Base-by-base conservation (phyloP, 2,797 vertebrate species). In the Chelmon rostratus region DNA sequence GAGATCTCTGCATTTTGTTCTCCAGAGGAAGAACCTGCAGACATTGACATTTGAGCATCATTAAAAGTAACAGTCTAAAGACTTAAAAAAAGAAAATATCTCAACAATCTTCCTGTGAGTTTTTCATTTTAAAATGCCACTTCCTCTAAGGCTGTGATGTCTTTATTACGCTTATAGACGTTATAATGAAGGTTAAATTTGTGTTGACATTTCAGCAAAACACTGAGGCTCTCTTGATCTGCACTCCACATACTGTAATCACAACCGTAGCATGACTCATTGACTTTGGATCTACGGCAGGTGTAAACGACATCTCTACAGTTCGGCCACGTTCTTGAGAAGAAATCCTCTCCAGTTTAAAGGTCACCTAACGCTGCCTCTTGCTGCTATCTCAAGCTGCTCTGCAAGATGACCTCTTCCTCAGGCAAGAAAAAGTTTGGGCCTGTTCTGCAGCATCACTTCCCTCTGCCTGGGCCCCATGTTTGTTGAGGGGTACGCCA, bases 1-100 rank as follows among this genome's bases (percentile, higher is more conserved):
- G 92, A 0, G 98, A 97, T 33, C 93, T 94, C 92, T 98, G 97
- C 98, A 99, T 99, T 92, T 97, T 98, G 88, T 99, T 99, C 93
- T 99, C 98, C 82, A 99, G 94, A 3, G 98, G 98, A 25, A 99
- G 96, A 31, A 99, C 96, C 98, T 99, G 76, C 25, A 9, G 10
- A 25, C 3, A 66, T 56, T 50, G 42, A 76, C 35, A 54, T 64
- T 25, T 71, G 4, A 57, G 37, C 69, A 35, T 42, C 16, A 35
- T 35, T 18, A 19, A 31, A 62, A 4, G 15, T 7, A 49, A 38
- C 10, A 28, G 5, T 49, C 23, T 37, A 18, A 7, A 37, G 40
- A 33, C n/a, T 52, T 25, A 4, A 40, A 23, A n/a, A 53, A n/a
- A 1, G 15, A 46, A 58, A 52, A 47, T 19, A 11, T 35, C 50